Conservation (phyloP, 2,888 invertebrate species). For the Euphydryas editha region DNA sequence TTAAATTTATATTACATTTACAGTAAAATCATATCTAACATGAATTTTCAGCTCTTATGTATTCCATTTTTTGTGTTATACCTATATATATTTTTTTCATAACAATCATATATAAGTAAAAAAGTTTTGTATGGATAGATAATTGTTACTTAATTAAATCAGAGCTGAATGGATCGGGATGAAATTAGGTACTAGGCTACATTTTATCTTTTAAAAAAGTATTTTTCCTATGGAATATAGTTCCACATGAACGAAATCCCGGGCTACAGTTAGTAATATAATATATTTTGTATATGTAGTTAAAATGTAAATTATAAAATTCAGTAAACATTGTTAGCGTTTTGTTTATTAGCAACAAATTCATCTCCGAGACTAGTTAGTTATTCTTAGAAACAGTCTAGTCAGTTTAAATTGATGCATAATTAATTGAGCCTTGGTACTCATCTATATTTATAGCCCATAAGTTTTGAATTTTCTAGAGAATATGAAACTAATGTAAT, state of each 20-base stretch:
- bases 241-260: too few relatives aligned
- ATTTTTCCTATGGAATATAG: too few relatives aligned
- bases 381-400: conserved; percentile 24
- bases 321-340: not conserved
- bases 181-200: too few relatives aligned
- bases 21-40: not conserved
- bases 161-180: too few relatives aligned
- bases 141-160: too few relatives aligned
- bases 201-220: too few relatives aligned
- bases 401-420: conserved; percentile 48
- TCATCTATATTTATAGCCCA: conserved; percentile 43
- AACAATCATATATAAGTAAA: too few relatives aligned
- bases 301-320: not conserved
- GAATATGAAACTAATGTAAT: not conserved
- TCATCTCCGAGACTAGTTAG: conserved; percentile 3
- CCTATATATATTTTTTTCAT: too few relatives aligned
- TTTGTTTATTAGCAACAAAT: conserved; percentile 11
- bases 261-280: too few relatives aligned
- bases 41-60: not conserved
- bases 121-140: too few relatives aligned
- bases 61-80: not conserved
- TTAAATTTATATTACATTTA: conserved; percentile 6
- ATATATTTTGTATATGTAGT: too few relatives aligned
- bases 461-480: conserved; percentile 11
- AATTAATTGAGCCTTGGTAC: conserved; percentile 62